Base-by-base conservation (phyloP, 2,113 vertebrate species). In the Capra hircus region DNA sequence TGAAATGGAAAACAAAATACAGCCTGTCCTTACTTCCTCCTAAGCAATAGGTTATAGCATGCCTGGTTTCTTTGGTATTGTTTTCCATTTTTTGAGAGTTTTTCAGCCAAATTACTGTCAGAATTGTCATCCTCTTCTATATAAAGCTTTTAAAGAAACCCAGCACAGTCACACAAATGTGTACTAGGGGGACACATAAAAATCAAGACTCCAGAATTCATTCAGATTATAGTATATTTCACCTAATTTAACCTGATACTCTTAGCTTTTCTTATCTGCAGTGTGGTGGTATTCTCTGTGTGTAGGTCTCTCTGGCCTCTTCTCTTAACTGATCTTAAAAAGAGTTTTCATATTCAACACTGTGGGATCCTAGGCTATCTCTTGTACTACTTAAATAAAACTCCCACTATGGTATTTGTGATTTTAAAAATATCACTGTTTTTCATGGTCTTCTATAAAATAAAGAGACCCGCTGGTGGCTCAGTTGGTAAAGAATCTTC, bases 1-100 rank as follows among this genome's bases (percentile, higher is more conserved):
- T 97, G 87, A 98, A 98, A 93, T 95, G 83, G 94, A 93, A 98
- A 97, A 95, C 90, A 94, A 95, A 98, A 97, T 88, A 94, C 43
- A 81, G 91, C 52, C n/a, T 97, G 43, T 95, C n/a, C 64, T 96
- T 77, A 27, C 27, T 48, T 84, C 82, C 13, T 93, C 45, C 78
- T 16, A 88, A 52, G 86, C 43, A 88, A 48, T 8, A 92, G 55
- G 81, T 53, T 88, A 45, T 15, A 84, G 9, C 45, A 74, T 25
- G 17, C 23, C 28, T 90, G 19, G 19, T 33, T 71, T 43, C 81
- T 59, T 13, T 43, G 27, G 30, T 17, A 50, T 45, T 43, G 17
- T 50, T 80, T 55, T 45, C n/a, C 36, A 40, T 14, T 45, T 88
- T 88, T 91, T n/a, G 30, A 23, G 19, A 19, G 15, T 36, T 78